A percentile compares a stretch with the other conserved stretches of the same genome.
phyloP scores from a whole-genome alignment of 2,888 invertebrate genomes.

The Idaea dimidiata region DNA sequence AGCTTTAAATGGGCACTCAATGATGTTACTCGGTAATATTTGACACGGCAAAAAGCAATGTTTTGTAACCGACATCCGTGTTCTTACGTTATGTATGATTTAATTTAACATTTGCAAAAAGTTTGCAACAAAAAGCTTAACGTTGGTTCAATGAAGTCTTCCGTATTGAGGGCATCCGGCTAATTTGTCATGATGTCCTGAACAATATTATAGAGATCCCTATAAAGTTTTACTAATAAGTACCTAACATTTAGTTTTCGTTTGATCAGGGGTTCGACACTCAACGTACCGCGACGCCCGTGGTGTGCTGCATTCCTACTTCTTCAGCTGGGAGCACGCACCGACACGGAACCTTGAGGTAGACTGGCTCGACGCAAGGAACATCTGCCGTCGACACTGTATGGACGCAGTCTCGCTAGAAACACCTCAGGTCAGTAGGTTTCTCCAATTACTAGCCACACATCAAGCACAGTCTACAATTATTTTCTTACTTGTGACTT shows the following conservation, averaged over 20 bases:
- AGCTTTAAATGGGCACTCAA: neutral
- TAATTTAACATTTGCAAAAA: neutral
- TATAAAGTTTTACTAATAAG: neutral
- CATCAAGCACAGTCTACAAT: slow-evolving; percentile 5
- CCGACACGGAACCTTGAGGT: slow-evolving; percentile 91
- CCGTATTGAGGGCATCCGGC: slow-evolving; percentile 8
- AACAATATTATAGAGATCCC: neutral
- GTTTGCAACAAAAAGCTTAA: neutral
- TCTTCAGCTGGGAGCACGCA: slow-evolving; percentile 95
- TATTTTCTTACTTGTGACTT: neutral
- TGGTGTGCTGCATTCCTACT: slow-evolving; percentile 94
- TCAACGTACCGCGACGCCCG: slow-evolving; percentile 93
- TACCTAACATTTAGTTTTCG: slow-evolving; percentile 8
- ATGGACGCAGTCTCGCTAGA: slow-evolving; percentile 96
- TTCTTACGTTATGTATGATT: slow-evolving; percentile 4
- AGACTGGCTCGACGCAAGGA: slow-evolving; percentile 94
- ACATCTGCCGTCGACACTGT: slow-evolving; percentile 94
- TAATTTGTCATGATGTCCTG: neutral
- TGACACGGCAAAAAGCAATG: slow-evolving; percentile 10
- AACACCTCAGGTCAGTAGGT: slow-evolving; percentile 86
- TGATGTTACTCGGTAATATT: slow-evolving; percentile 1
- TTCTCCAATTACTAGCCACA: neutral
- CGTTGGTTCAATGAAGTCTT: neutral
- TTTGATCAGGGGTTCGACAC: slow-evolving; percentile 88
- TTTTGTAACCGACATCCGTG: slow-evolving; percentile 15